These are phyloP conservation scores for Mongoloraphidia duomilia DNA, from an alignment of 2,888 invertebrate species.

Conservation along the genomic window DNA sequence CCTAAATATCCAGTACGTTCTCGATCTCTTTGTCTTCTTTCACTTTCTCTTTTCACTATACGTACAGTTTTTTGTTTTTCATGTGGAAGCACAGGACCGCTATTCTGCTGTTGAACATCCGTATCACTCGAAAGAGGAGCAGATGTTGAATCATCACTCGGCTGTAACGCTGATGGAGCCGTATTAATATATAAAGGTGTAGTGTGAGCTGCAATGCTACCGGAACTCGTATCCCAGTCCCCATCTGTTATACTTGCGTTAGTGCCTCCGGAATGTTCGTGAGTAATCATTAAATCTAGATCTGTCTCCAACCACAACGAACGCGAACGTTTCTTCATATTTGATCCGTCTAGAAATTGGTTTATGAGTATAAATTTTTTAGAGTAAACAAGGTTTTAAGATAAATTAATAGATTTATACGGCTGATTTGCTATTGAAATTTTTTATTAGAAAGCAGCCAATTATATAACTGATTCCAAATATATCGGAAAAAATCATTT, in stretches of 20 bases:
- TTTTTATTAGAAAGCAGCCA: no score
- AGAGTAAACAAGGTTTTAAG: neutral
- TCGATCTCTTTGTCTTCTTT: constrained; percentile 66
- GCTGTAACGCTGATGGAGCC: constrained; percentile 13
- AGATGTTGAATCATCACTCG: constrained; percentile 2
- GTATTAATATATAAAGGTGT: constrained; percentile 62
- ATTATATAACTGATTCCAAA: no score
- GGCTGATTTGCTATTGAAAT: no score
- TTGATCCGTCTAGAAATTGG: constrained; percentile 13
- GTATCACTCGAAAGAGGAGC: neutral
- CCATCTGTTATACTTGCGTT: constrained; percentile 26
- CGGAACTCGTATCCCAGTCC: constrained; percentile 26
- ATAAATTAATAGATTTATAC: no score
- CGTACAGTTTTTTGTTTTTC: constrained; percentile 86
- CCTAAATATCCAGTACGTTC: constrained; percentile 39
- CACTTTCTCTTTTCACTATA: constrained; percentile 84
- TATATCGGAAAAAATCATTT: no score
- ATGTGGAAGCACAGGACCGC: constrained; percentile 27
- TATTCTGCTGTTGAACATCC: neutral
- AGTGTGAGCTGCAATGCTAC: constrained; percentile 24
- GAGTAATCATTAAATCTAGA: constrained; percentile 64
- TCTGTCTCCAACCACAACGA: constrained; percentile 83
- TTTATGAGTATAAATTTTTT: neutral
- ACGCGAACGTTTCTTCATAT: constrained; percentile 42
- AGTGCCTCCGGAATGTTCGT: constrained; percentile 37